Conservation (phyloP, 2,113 vertebrate species). For the Phoxinus phoxinus region DNA sequence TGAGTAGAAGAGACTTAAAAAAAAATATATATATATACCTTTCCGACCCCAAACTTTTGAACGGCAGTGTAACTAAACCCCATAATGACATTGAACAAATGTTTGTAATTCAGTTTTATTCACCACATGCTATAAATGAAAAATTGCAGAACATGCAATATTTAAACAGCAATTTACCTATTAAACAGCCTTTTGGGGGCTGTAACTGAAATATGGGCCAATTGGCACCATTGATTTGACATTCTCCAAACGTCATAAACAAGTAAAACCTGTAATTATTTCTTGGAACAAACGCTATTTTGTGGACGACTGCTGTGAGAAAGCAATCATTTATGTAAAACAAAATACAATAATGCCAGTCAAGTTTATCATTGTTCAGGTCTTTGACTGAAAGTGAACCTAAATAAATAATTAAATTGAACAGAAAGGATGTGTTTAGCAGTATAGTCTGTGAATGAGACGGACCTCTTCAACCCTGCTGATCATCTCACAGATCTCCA, state of each 20-base stretch:
- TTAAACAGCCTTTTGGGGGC: neutral
- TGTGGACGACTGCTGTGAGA: neutral
- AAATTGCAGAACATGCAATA: slow-evolving; percentile 1
- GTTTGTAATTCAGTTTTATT: slow-evolving; percentile 19
- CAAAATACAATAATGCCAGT: neutral
- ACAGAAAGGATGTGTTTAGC: neutral
- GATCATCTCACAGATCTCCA: slow-evolving; percentile 19
- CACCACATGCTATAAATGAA: neutral
- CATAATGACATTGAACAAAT: neutral
- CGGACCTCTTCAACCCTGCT: neutral
- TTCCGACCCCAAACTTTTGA: neutral
- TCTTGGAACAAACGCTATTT: neutral
- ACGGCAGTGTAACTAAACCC: neutral
- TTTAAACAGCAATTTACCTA: slow-evolving; percentile 2
- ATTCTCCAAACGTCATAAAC: neutral
- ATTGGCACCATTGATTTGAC: neutral
- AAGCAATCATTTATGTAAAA: neutral
- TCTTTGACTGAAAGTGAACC: neutral
- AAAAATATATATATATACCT: no score
- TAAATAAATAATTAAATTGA: neutral
- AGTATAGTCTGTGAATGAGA: neutral
- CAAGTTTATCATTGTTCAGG: neutral
- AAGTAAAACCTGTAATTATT: neutral
- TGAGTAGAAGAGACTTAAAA: neutral
- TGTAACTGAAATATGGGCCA: slow-evolving; percentile 6